Evolutionary conservation across 2,797 vertebrate genomes (phyloP).

Genomic region (Cyprinodon diabolis): DNA sequence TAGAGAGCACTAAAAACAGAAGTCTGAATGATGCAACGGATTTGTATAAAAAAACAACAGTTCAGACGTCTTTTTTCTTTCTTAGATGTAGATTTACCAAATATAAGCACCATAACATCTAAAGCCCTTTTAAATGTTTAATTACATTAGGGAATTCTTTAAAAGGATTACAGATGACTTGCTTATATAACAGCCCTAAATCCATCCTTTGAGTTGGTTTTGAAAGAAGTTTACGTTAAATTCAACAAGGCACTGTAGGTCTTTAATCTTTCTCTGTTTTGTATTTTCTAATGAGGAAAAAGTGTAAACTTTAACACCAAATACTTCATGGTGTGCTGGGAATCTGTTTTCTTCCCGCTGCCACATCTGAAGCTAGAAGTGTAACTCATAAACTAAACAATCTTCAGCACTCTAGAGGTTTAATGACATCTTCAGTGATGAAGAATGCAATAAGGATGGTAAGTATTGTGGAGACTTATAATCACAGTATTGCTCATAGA

Average conservation of each 20-base stretch:
- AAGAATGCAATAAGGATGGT: slow-evolving; percentile 49
- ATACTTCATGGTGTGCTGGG: slow-evolving; percentile 34
- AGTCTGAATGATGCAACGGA: neutral
- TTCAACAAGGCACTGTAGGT: neutral
- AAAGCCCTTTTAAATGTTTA: slow-evolving; percentile 7
- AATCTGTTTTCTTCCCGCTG: slow-evolving; percentile 29
- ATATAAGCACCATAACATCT: slow-evolving; percentile 8
- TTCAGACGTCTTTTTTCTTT: neutral
- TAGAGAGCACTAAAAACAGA: neutral
- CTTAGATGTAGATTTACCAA: slow-evolving; percentile 3
- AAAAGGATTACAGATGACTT: slow-evolving; percentile 23
- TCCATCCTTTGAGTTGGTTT: slow-evolving; percentile 7
- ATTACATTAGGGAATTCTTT: neutral
- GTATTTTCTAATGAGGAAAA: slow-evolving; percentile 21
- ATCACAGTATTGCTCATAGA: slow-evolving; percentile 29
- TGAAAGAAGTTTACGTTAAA: slow-evolving; percentile 2
- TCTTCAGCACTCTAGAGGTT: slow-evolving; percentile 58
- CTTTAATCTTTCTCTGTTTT: slow-evolving; percentile 12
- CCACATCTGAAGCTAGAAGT: slow-evolving; percentile 38
- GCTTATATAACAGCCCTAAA: slow-evolving; percentile 28
- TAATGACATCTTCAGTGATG: slow-evolving; percentile 67
- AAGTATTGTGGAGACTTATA: slow-evolving; percentile 44
- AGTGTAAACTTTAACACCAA: slow-evolving; percentile 28
- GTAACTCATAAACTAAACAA: slow-evolving; percentile 51
- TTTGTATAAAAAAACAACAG: neutral